Evolutionary conservation across 2,113 vertebrate species (phyloP), one percentile per base, ranked within the genome.

Genomic region (Gambusia holbrooki): DNA sequence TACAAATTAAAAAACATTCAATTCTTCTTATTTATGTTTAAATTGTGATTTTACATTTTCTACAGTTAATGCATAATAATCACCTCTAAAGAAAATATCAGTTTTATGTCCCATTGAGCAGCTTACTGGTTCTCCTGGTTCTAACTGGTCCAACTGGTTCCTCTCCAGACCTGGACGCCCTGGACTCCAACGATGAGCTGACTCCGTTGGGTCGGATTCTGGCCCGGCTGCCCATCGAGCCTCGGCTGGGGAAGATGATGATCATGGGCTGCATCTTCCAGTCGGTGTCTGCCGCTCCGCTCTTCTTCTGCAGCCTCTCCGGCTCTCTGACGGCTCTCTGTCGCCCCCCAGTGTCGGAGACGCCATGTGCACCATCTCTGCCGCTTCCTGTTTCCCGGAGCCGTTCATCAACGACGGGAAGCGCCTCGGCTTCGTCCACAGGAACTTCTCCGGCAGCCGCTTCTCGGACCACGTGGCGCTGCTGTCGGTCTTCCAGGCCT

Each of bases 211-310:
- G 98, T 7, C 94, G 97, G 83, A 96, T 99, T 79, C 93, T 98
- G 65, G 97, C 97, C 71, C 96, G 94, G 33, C 95, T 99, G 62
- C 97, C 98, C 65, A 99, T 98, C 74, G 97, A 99, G 62, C 97
- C 97, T 82, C 97, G 96, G 0, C 93, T 99, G 71, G 98, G 98
- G 80, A 99, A 99, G 92, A 98, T 99, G 97, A 98, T 98, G 97
- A 98, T 99, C 89, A 98, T 98, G 96, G 97, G 97, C 62, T 99
- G 97, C 85, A 98, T 98, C 86, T 97, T 99, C 90, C 93, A 96
- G 97, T 99, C 89, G 93, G 96, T 95, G 1, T 0, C 19, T 42
- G 1, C 33, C 2, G 51, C 15, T 4, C 3, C 0, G 28, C 1
- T 19, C 6, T 17, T 0, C 12, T 11, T 1, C 64, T 13, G 5